Base-by-base conservation (phyloP, 2,797 vertebrate genomes). In the Zenarchopterus dispar region DNA sequence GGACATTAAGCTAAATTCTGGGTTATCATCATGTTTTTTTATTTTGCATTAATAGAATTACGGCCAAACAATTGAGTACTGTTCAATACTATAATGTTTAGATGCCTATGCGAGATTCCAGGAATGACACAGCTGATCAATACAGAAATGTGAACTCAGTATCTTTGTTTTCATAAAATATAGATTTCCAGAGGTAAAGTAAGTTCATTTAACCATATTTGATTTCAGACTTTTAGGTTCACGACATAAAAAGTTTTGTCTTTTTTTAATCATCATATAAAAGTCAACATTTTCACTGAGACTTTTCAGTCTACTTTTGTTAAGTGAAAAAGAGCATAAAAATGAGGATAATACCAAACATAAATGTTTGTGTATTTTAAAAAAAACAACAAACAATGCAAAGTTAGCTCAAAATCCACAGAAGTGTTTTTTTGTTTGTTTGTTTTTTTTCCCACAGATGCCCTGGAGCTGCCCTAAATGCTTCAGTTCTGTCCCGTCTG, bases 11-110 rank as follows among this genome's bases (percentile, higher is more conserved):
- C 15, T 18, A 75, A 62, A 69, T 58, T 64, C 63, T 66, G 74
- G 41, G 73, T 84, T 75, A 82, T 73, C 78, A 62, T 75, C 43
- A 13, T 66, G 70, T 55, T 80, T 79, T n/a, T 75, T 75, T 41
- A 62, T 58, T 50, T 55, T 53, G 31, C 56, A 31, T 53, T 64
- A 39, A 21, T 60, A 36, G 57, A 33, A 82, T 79, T 71, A 45
- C 4, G 39, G 62, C 46, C 8, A 23, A 69, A 63, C 36, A 53
- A 62, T 46, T 16, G 23, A 17, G 10, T 46, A n/a, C n/a, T 7
- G 17, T 54, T 6, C 16, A 54, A 41, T 23, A 48, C 19, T 53
- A 43, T n/a, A 5, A 51, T 31, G 43, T 21, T 23, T 11, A 11
- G 2, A 3, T 11, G 26, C 16, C 9, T 33, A 17, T 42, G 46